phyloP scores from a whole-genome alignment of 2,888 invertebrate genomes.

The Bembecia ichneumoniformis region DNA sequence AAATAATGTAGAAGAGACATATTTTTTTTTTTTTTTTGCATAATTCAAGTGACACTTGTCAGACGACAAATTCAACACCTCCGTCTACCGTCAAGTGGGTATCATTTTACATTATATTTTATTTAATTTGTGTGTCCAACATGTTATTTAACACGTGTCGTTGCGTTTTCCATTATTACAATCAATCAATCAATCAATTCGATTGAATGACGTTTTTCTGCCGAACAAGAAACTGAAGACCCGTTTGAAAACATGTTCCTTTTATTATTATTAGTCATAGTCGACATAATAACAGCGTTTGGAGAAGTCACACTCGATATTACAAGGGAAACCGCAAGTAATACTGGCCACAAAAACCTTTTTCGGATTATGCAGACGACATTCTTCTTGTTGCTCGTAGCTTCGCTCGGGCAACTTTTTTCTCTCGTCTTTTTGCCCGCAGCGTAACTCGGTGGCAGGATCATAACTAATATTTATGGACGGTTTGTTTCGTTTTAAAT shows the following conservation, averaged over 20 bases:
- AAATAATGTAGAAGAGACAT: too few species aligned
- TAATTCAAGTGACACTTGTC: background rate
- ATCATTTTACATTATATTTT: background rate
- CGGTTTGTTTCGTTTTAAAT: slow-evolving; percentile 55
- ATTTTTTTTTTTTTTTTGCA: background rate
- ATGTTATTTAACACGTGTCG: too few species aligned
- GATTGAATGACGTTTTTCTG: too few species aligned
- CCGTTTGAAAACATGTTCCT: too few species aligned
- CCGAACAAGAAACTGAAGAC: too few species aligned
- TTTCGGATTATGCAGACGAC: background rate
- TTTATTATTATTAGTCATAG: too few species aligned
- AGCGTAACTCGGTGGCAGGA: slow-evolving; percentile 49
- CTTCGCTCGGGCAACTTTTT: slow-evolving; percentile 1
- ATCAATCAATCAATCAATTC: too few species aligned
- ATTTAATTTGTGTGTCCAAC: background rate
- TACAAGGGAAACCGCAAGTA: background rate
- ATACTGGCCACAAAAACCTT: background rate
- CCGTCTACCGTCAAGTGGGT: background rate
- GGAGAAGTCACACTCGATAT: background rate
- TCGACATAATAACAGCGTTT: too few species aligned
- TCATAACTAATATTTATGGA: slow-evolving; percentile 56
- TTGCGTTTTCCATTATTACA: too few species aligned
- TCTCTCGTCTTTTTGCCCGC: slow-evolving; percentile 26
- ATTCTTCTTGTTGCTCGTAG: slow-evolving; percentile 3
- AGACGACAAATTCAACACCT: background rate